Conservation (phyloP, 2,113 vertebrate genomes). For the Anser cygnoides region DNA sequence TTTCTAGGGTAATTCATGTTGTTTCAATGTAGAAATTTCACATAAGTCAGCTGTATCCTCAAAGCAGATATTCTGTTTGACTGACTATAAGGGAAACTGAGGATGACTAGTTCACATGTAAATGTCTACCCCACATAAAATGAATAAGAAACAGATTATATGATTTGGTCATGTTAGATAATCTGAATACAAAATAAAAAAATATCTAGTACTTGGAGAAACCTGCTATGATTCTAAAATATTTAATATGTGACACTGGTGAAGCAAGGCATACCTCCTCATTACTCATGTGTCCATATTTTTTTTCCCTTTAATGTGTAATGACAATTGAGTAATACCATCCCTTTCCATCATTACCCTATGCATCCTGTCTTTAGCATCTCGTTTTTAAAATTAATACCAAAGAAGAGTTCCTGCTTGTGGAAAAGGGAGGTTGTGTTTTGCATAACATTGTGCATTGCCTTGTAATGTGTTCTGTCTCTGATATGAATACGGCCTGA, state of each 20-base stretch:
- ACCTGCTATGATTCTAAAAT: background rate
- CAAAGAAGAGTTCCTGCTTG: background rate
- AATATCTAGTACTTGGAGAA: background rate
- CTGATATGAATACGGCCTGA: background rate
- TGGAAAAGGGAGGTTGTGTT: background rate
- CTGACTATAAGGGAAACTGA: background rate
- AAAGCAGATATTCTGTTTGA: background rate
- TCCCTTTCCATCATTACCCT: background rate
- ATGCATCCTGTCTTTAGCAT: background rate
- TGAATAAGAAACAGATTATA: background rate
- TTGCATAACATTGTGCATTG: background rate
- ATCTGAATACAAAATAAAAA: background rate
- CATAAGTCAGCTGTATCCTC: background rate
- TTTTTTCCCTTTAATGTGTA: background rate
- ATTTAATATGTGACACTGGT: background rate
- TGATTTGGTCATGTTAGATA: background rate
- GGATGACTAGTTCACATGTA: background rate
- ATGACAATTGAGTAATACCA: background rate
- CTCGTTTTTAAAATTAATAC: conserved; percentile 19
- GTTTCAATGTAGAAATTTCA: background rate
- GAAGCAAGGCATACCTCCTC: background rate
- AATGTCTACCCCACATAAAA: background rate
- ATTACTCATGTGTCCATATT: background rate
- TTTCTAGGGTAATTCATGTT: background rate
- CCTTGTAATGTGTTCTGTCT: background rate